phyloP scores from a whole-genome alignment of 2,797 vertebrate genomes.

The Dipus sagitta region DNA sequence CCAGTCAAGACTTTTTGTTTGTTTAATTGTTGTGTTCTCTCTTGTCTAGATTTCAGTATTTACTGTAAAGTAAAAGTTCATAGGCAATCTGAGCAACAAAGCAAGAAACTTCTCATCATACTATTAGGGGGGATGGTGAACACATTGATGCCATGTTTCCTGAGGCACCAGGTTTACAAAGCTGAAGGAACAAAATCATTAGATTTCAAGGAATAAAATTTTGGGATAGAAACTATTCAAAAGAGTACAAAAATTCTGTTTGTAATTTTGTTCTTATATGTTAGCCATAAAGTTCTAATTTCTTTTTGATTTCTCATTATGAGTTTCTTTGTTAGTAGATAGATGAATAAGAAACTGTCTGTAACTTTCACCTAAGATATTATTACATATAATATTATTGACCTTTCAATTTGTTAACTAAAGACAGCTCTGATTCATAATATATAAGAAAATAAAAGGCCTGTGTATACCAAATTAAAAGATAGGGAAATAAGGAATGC shows the following conservation, averaged over 20 bases:
- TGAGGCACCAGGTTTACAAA: neutral
- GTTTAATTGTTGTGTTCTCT: neutral
- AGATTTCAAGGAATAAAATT: slow-evolving; percentile 20
- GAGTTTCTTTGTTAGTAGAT: slow-evolving; percentile 36
- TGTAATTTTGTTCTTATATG: neutral
- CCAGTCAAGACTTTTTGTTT: neutral
- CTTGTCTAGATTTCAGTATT: neutral
- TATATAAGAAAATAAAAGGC: neutral
- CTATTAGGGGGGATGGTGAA: neutral
- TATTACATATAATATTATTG: slow-evolving; percentile 38
- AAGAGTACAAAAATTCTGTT: neutral
- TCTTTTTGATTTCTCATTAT: slow-evolving; percentile 23
- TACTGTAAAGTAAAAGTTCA: neutral
- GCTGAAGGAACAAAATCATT: neutral
- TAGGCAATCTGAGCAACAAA: neutral
- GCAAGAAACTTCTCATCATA: neutral
- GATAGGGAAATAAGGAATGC: neutral
- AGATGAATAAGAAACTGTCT: slow-evolving; percentile 47
- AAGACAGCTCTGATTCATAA: slow-evolving; percentile 43
- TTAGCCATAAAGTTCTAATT: neutral
- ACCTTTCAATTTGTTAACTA: slow-evolving; percentile 52
- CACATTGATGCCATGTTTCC: neutral
- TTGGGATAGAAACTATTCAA: neutral
- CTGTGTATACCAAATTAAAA: neutral
- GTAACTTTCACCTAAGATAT: slow-evolving; percentile 32